Evolutionary conservation across 2,888 invertebrate species (phyloP), one percentile per base, ranked within the genome.

Genomic region (Melanargia galathea): DNA sequence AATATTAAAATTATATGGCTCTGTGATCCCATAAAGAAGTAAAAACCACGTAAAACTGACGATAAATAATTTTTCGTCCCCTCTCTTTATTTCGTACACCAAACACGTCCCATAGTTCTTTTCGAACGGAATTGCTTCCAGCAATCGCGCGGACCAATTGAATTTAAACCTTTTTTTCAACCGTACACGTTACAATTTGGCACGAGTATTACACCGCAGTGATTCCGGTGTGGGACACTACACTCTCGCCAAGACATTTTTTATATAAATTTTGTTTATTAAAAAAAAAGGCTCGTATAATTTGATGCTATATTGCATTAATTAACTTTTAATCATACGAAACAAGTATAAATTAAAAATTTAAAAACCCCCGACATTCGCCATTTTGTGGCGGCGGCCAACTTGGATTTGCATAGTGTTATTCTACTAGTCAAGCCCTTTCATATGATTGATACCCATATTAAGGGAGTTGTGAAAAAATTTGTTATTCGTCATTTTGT

Each of bases 61-160:
- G 76, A 78, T 80, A 75, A 78, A 77, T 73, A 75, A 73, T 76
- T 79, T 77, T 80, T 76, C 76, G 76, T 75, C 79, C 79, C 77
- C 74, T 73, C 74, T 70, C 66, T 71, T 73, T 65, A 73, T 78
- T 80, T 73, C 64, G 73, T 69, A 87, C 74, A 73, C 90, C 51
- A 73, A 77, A 83, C 90, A 91, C 90, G 90, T 86, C 70, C 78
- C 82, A 82, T 84, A 87, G 81, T 90, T 89, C 89, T 89, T 89
- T 89, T 85, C 82, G 84, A 86, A 83, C 85, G 83, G 86, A 87
- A 90, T 90, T 88, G 89, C 83, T 84, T 83, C 86, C 86, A 84
- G 85, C 85, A 87, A 85, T 81, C 76, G 71, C 70, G 72, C 71
- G 71, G 73, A 76, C 76, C 83, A 80, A 86, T 86, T 84, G 85